Conservation (phyloP, 2,797 vertebrate species). For the Cynopterus sphinx region DNA sequence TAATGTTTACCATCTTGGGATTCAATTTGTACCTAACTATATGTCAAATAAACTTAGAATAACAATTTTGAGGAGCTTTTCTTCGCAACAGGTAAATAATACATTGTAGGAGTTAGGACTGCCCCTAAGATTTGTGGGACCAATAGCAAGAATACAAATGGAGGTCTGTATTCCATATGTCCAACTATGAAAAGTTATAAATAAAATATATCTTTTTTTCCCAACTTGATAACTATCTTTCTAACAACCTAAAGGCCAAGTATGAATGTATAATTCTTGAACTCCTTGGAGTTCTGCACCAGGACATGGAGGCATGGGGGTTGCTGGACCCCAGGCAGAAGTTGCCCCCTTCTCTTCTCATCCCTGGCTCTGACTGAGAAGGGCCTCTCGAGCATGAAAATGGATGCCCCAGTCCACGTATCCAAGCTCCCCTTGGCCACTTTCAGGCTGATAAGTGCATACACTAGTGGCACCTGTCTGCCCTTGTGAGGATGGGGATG, state of each 20-base stretch:
- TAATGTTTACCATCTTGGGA: not conserved
- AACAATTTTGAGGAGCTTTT: conserved; percentile 5
- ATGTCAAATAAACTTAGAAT: conserved; percentile 35
- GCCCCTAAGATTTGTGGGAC: not conserved
- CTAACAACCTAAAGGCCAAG: not conserved
- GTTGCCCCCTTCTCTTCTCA: not conserved
- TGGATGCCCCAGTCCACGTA: not conserved
- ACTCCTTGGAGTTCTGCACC: not conserved
- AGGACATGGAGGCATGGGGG: not conserved
- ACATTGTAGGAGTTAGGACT: not conserved
- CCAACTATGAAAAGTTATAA: not conserved
- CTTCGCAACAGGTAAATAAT: not conserved
- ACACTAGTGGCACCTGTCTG: not conserved
- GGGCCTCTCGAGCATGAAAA: not conserved
- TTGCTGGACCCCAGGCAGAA: not conserved
- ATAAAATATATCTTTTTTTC: not conserved
- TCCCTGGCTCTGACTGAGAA: not conserved
- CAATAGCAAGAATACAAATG: not conserved
- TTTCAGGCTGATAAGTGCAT: not conserved
- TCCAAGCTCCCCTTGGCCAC: not conserved
- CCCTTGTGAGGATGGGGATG: not conserved
- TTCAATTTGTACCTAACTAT: conserved; percentile 2
- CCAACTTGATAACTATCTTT: not conserved
- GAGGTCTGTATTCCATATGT: not conserved
- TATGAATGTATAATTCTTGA: not conserved